Evolutionary conservation across 2,797 vertebrate species (phyloP).

Genomic region (Hyperoplus lanceolatus): DNA sequence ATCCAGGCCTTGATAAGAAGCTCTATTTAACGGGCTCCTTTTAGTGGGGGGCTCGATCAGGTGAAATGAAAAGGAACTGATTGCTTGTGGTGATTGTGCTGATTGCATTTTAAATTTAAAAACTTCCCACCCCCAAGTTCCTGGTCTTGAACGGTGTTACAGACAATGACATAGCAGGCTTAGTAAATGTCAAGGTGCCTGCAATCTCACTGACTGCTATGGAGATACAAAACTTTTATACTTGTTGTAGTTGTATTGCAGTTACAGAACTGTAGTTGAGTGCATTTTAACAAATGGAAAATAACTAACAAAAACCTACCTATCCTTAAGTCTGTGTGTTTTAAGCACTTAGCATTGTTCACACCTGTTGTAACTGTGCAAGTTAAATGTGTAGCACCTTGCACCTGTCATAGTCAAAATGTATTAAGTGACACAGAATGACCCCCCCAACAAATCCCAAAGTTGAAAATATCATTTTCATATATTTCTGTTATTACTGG

Average conservation of each 20-base stretch:
- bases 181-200: conserved; percentile 62
- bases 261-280: neutral
- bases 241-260: conserved; percentile 7
- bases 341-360: neutral
- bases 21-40: conserved; percentile 73
- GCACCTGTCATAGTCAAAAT: conserved; percentile 15
- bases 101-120: conserved; percentile 89
- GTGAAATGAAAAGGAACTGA: conserved; percentile 85
- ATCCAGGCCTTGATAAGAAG: conserved; percentile 82
- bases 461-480: conserved; percentile 30
- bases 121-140: conserved; percentile 66
- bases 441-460: conserved; percentile 20
- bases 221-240: conserved; percentile 12
- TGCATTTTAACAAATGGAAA: neutral
- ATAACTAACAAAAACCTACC: neutral
- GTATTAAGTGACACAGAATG: conserved; percentile 18
- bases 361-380: neutral
- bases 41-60: conserved; percentile 76
- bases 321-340: neutral
- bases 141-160: conserved; percentile 56
- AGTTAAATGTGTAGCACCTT: conserved; percentile 11
- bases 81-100: conserved; percentile 85
- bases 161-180: conserved; percentile 69
- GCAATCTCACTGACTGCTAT: conserved; percentile 19
- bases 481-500: conserved; percentile 32